These are phyloP conservation scores for Patella depressa DNA, from an alignment of 2,888 invertebrate genomes.

Conservation along the genomic window DNA sequence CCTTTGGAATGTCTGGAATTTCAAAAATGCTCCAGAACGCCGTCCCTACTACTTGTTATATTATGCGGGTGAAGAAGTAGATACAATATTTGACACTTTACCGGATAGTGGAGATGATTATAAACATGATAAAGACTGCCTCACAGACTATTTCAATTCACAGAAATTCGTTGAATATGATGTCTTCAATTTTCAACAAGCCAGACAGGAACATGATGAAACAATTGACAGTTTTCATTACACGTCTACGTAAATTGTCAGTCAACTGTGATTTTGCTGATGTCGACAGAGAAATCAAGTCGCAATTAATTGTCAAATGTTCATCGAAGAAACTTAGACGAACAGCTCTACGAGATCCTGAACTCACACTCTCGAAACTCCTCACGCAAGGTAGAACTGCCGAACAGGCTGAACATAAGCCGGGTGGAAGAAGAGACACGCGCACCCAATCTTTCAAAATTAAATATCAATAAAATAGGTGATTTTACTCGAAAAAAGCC, in stretches of 20 bases:
- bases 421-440: slow-evolving; percentile 17
- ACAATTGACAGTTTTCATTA: slow-evolving; percentile 4
- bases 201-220: slow-evolving; percentile 16
- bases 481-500: background rate
- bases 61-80: slow-evolving; percentile 27
- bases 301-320: slow-evolving; percentile 31
- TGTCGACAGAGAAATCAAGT: slow-evolving; percentile 27
- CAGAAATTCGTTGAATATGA: slow-evolving; percentile 17
- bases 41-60: slow-evolving; percentile 15
- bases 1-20: too few relatives aligned
- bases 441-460: background rate
- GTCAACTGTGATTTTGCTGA: slow-evolving; percentile 21
- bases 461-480: background rate
- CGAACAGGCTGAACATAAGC: slow-evolving; percentile 22
- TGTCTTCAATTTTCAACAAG: slow-evolving; percentile 17
- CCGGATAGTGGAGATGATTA: slow-evolving; percentile 5
- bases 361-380: slow-evolving; percentile 18
- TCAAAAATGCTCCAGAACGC: too few relatives aligned
- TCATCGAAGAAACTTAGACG: slow-evolving; percentile 24
- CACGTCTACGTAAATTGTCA: slow-evolving; percentile 15
- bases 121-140: slow-evolving; percentile 9
- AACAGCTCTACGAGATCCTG: slow-evolving; percentile 16
- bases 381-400: slow-evolving; percentile 23
- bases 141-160: slow-evolving; percentile 21
- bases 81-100: slow-evolving; percentile 29